A percentile compares a stretch with the other conserved stretches of the same genome.
phyloP scores from a whole-genome alignment of 2,797 vertebrate genomes.

The Phaenicophaeus curvirostris region DNA sequence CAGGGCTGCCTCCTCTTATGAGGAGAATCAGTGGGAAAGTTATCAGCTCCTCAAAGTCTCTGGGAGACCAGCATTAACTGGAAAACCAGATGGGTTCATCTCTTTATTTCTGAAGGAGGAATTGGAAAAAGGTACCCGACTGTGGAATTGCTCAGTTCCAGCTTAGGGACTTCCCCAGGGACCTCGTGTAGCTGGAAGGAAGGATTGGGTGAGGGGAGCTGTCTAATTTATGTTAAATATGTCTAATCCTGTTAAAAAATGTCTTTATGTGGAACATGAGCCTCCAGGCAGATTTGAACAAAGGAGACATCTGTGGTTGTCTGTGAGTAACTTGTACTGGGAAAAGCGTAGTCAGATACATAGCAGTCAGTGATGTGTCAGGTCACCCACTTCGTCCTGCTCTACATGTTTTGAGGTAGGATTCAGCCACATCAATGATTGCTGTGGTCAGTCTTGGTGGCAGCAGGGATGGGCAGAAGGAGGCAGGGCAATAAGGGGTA shows the following conservation, averaged over 20 bases:
- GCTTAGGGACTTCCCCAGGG: background rate
- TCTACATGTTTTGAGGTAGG: background rate
- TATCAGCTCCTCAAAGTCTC: background rate
- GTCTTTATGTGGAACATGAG: slow-evolving; percentile 4
- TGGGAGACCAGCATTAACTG: background rate
- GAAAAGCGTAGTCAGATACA: background rate
- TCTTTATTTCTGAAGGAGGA: slow-evolving; percentile 1
- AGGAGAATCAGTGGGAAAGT: background rate
- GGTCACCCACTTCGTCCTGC: background rate
- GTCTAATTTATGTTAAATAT: slow-evolving; percentile 22
- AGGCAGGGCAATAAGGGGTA: background rate
- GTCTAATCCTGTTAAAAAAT: background rate
- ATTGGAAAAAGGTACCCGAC: background rate
- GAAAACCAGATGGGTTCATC: background rate
- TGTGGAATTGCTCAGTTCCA: background rate
- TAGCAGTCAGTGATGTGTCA: background rate
- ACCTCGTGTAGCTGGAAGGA: background rate
- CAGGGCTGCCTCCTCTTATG: background rate
- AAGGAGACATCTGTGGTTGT: background rate
- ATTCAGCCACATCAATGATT: background rate
- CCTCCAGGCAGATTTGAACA: slow-evolving; percentile 15
- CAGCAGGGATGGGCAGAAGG: background rate
- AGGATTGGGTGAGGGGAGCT: slow-evolving; percentile 16
- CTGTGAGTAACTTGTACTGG: background rate
- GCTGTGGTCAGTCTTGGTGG: background rate